phyloP scores from a whole-genome alignment of 1,140 invertebrate genomes.

The Drosophila miranda region DNA sequence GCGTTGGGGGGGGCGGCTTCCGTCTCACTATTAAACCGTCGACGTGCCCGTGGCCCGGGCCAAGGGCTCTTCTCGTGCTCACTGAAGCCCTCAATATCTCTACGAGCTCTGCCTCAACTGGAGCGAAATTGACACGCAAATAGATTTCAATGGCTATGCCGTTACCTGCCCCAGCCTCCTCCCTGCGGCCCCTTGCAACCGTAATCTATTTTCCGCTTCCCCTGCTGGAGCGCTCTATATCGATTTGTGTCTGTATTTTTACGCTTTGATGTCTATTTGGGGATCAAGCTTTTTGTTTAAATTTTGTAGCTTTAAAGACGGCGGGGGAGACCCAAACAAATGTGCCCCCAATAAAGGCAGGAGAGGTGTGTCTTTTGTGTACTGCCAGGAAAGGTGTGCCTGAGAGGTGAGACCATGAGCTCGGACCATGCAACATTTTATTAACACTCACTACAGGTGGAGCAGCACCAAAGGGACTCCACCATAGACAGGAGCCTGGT shows the following conservation, averaged over 20 bases:
- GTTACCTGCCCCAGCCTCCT: background rate
- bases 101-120: constrained; percentile 44
- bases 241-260: constrained; percentile 54
- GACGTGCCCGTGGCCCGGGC: background rate
- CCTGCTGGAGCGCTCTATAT: constrained; percentile 22
- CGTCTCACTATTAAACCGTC: constrained; percentile 59
- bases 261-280: constrained; percentile 75
- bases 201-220: constrained; percentile 5
- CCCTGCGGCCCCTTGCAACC: background rate
- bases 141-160: constrained; percentile 38
- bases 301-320: constrained; percentile 38
- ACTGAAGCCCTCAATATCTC: constrained; percentile 57
- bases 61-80: constrained; percentile 19
- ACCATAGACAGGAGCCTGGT: too few relatives aligned
- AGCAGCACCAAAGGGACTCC: background rate
- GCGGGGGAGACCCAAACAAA: background rate
- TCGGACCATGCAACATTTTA: constrained; percentile 44
- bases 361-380: background rate
- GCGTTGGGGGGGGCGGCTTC: constrained; percentile 21
- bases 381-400: constrained; percentile 33
- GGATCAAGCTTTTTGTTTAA: constrained; percentile 43
- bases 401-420: constrained; percentile 19
- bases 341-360: constrained; percentile 38
- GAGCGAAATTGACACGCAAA: constrained; percentile 69
- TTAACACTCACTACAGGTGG: constrained; percentile 40